phyloP scores from a whole-genome alignment of 2,113 vertebrate genomes.

The Rhegmatorhina hoffmannsi region DNA sequence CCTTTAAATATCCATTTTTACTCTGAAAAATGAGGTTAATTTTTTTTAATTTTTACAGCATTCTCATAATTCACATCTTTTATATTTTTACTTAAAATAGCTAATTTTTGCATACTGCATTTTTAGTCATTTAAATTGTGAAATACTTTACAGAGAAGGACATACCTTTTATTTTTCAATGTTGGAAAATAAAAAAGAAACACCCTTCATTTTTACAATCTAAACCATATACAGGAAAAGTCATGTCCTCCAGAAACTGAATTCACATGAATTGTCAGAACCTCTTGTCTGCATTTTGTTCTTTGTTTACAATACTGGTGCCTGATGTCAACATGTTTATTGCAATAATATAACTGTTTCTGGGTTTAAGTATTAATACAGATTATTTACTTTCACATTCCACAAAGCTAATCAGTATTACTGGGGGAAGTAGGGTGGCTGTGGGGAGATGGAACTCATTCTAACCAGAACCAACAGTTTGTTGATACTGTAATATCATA shows the following conservation, averaged over 20 bases:
- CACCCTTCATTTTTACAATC: background rate
- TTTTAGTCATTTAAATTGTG: background rate
- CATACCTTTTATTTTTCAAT: background rate
- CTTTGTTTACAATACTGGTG: background rate
- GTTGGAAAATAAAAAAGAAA: background rate
- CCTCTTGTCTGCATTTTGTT: background rate
- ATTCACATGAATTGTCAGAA: background rate
- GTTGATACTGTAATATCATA: background rate
- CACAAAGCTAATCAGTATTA: background rate
- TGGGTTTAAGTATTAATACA: background rate
- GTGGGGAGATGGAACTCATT: background rate
- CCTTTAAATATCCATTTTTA: background rate
- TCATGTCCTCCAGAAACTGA: background rate
- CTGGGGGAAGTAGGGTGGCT: accelerated
- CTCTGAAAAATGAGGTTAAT: background rate
- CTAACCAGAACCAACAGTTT: background rate
- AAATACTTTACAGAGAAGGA: background rate
- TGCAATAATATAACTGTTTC: background rate
- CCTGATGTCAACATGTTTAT: background rate
- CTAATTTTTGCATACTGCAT: background rate
- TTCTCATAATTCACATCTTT: background rate
- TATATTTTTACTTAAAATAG: background rate
- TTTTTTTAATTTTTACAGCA: background rate
- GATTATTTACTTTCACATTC: background rate
- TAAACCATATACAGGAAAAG: background rate